Base-by-base conservation (phyloP, 2,113 vertebrate genomes). In the Tragulus kanchil region DNA sequence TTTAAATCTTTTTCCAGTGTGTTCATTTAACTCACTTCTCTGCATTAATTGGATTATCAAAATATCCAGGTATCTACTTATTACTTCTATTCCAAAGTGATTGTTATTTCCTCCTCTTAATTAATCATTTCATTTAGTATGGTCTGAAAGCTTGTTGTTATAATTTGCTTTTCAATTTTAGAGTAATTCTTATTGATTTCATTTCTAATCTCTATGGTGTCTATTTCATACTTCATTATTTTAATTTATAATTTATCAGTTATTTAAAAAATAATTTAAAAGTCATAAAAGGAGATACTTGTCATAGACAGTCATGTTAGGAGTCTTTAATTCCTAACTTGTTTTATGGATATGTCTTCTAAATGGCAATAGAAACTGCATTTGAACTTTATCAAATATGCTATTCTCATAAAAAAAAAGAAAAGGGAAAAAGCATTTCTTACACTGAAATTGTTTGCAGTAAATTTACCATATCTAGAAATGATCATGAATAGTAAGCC, bases 161-260 rank as follows among this genome's bases (percentile, higher is more conserved):
- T 12, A 81, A 65, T 82, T 94, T 93, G 56, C 23, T 96, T 78
- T 90, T 90, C 65, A 92, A 58, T n/a, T 42, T 97, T 62, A 90
- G 13, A 73, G 83, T 78, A 62, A 81, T 62, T 92, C 73, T 75
- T 93, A 14, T 28, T 82, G 50, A 88, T 91, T 94, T 95, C 15
- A 65, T 84, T 89, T 56, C 62, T 85, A 83, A 81, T 78, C 69
- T 54, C 64, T 85, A 64, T 71, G 45, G 45, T 28, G 81, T 94
- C 79, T 62, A 59, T 93, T 89, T 92, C 31, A 36, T 64, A 84
- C 90, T 93, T 95, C 28, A 61, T 79, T 84, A 78, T 91, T 91
- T 85, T 88, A 64, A 94, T 23, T 42, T 92, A 25, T 69, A 96
- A 58, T 58, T 69, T 86, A 58, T 69, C n/a, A 90, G 15, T 79